A percentile compares a stretch with the other conserved stretches of the same genome.
Evolutionary conservation across 2,888 invertebrate genomes (phyloP).

Genomic region (Noctua comes): DNA sequence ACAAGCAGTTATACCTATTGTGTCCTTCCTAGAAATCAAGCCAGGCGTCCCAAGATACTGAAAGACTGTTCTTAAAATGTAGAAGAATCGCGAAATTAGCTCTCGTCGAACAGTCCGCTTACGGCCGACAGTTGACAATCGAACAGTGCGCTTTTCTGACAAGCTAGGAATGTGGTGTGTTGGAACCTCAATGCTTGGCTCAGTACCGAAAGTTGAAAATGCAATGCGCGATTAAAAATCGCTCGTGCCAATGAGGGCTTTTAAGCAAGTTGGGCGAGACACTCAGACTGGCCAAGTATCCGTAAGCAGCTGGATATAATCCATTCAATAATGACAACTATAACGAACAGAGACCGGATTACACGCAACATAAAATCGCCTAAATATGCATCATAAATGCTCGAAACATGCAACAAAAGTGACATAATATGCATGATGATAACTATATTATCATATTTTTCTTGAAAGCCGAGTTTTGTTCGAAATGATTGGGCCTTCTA

Average conservation of each 20-base stretch:
- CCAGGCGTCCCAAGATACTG: not conserved
- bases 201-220: not conserved
- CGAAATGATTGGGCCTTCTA: not conserved
- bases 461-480: not conserved
- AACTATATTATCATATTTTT: not conserved
- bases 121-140: not conserved
- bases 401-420: not conserved
- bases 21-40: constrained; percentile 3
- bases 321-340: not conserved
- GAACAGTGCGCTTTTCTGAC: too few species aligned
- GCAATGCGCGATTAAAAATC: not conserved
- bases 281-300: not conserved
- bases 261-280: not conserved
- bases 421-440: not conserved
- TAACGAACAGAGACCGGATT: not conserved
- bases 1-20: not conserved
- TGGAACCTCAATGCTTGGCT: not conserved
- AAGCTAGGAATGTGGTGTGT: not conserved
- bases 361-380: not conserved
- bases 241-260: not conserved
- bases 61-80: not conserved
- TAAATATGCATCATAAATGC: not conserved
- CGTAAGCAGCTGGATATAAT: not conserved
- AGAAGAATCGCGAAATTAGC: not conserved
- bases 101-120: not conserved